These are phyloP conservation scores for Limnodromus scolopaceus DNA, from an alignment of 2,797 vertebrate genomes.

Conservation along the genomic window DNA sequence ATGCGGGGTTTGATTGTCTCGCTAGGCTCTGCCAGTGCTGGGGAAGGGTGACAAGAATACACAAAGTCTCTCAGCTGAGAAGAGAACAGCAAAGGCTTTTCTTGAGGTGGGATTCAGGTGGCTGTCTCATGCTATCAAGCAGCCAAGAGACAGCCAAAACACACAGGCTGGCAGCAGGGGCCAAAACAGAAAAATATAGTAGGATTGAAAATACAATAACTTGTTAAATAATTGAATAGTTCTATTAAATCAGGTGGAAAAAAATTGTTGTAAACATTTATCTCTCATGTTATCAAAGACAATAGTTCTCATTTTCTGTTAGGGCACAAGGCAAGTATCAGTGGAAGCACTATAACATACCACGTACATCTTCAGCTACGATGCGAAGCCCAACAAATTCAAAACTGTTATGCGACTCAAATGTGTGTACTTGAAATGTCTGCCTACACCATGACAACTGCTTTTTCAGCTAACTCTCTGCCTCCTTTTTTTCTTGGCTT, in stretches of 20 bases:
- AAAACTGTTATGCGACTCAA: background rate
- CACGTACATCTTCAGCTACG: background rate
- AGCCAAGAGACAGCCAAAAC: background rate
- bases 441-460: slow-evolving; percentile 33
- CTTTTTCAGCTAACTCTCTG: slow-evolving; percentile 16
- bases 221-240: slow-evolving; percentile 17
- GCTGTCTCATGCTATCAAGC: background rate
- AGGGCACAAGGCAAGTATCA: background rate
- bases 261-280: background rate
- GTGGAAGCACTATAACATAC: background rate
- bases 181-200: background rate
- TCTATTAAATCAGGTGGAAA: background rate
- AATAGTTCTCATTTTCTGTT: background rate
- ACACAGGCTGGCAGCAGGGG: background rate
- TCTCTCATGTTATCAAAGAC: background rate
- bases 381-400: background rate
- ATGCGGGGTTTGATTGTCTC: background rate
- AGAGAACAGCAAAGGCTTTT: slow-evolving; percentile 7
- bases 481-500: slow-evolving; percentile 1
- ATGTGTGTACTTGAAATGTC: background rate
- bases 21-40: background rate
- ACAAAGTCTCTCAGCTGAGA: background rate
- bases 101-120: background rate
- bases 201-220: background rate
- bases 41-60: background rate